Evolutionary conservation across 2,113 vertebrate species (phyloP), one percentile per base, ranked within the genome.

Genomic region (Peromyscus maniculatus): DNA sequence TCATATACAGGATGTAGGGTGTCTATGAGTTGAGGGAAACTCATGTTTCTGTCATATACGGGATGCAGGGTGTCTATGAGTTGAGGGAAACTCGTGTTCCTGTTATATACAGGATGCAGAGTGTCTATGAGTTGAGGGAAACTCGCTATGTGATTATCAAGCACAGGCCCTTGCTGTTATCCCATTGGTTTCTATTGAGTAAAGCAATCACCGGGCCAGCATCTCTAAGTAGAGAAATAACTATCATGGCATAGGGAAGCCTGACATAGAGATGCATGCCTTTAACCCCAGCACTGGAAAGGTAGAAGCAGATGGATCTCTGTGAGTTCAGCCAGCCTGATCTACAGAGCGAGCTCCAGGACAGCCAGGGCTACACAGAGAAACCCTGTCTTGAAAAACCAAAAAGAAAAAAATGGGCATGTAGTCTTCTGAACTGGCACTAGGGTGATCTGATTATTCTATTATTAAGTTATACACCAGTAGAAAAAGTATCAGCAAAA

Each of bases 191-290:
- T 46, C 71, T 19, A 57, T 55, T 16, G 43, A 66, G 26, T 95
- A 89, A 91, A 90, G 22, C 87, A 72, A 74, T 79, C 75, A 39
- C 59, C 49, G 84, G 4, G 28, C 39, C 36, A 57, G 0, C 11
- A 11, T 83, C 49, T 86, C 67, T 87, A 64, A 83, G 21, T 10
- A 33, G 26, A 22, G 1, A 46, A 91, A 43, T 72, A 93, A 78
- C 16, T 66, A n/a, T 77, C 19, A 87, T 22, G 33, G 78, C n/a
- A 78, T 4, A 39, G 21, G 17, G 71, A 39, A 74, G 71, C n/a
- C n/a, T 39, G 71, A 19, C 1, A 1, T 74, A 3, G 19, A 39
- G 16, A 3, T 36, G 21, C 7, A 39, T 0, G 4, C 3, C 17
- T 72, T 72, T n/a, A 71, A 71, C 36, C 33, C 36, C 69, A n/a